Base-by-base conservation (phyloP, 2,888 invertebrate species). In the Anaspis maculata region DNA sequence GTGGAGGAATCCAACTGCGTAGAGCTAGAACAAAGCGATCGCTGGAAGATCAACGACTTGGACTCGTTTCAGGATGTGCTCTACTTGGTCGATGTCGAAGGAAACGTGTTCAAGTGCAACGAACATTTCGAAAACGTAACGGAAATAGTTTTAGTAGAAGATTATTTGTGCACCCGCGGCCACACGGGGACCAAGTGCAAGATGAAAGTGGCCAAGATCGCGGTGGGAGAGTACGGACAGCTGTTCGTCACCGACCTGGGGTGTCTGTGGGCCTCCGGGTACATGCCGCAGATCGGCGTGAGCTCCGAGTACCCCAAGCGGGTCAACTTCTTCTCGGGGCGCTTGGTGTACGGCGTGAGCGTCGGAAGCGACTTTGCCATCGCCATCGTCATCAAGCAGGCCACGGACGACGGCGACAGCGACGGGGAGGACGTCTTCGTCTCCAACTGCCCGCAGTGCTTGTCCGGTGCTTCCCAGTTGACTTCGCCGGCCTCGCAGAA, bases 361-460 rank as follows among this genome's bases (percentile, higher is more conserved):
- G 79, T 87, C 34, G 90, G 90, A 3, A 71, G 73, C 37, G 78
- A 83, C 54, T 89, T 80, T 71, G 87, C 79, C 56, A 79, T 81
- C 53, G 78, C 77, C 28, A 72, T 83, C 50, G 75, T 76, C n/a
- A 72, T 76, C 41, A 80, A 77, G 58, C 36, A 45, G 49, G 34
- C 58, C 32, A 52, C 53, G 38, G 59, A 53, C 39, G 59, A 58
- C 25, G 75, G 74, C 23, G 75, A 77, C 37, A 70, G 73, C 56
- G 75, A 78, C 43, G 74, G 77, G 41, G 71, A 70, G 54, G 71
- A 72, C 54, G 74, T 77, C 1, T 79, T 80, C 61, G 70, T 76
- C 21, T 73, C 75, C 45, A 74, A 74, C 42, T 81, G 80, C 59
- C 76, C 77, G 32, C 75, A 76, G 48, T 81, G 79, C 54, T 68